Conservation (phyloP, 2,888 invertebrate genomes). For the Metallyticus violacea region DNA sequence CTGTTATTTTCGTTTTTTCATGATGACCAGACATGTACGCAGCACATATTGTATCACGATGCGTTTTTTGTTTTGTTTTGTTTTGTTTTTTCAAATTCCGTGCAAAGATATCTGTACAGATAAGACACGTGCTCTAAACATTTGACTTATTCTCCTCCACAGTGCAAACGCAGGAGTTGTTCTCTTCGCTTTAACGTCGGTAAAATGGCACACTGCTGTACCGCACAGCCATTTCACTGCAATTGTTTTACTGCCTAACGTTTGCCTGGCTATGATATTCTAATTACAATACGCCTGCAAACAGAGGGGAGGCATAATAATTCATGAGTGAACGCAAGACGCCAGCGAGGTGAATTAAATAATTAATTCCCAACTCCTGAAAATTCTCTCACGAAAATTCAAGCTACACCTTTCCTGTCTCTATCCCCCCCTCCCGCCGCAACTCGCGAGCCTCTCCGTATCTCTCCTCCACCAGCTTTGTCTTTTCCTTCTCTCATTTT, state of each 20-base stretch:
- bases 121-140: too few species aligned
- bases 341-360: background rate
- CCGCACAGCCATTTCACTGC: background rate
- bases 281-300: background rate
- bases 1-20: too few species aligned
- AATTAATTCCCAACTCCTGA: background rate
- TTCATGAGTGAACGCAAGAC: background rate
- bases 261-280: background rate
- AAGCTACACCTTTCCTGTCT: background rate
- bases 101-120: too few species aligned
- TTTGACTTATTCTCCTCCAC: too few species aligned
- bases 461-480: background rate
- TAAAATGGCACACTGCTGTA: background rate
- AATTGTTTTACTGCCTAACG: background rate
- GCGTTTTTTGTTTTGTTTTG: too few species aligned
- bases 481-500: background rate
- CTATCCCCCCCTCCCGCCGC: too few species aligned
- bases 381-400: background rate
- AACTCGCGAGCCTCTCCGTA: too few species aligned
- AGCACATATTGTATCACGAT: too few species aligned
- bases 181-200: background rate
- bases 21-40: too few species aligned
- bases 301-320: background rate
- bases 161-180: background rate
- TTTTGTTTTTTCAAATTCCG: too few species aligned